Evolutionary conservation across 2,888 invertebrate species (phyloP).

Genomic region (Drosophila stalkeri): DNA sequence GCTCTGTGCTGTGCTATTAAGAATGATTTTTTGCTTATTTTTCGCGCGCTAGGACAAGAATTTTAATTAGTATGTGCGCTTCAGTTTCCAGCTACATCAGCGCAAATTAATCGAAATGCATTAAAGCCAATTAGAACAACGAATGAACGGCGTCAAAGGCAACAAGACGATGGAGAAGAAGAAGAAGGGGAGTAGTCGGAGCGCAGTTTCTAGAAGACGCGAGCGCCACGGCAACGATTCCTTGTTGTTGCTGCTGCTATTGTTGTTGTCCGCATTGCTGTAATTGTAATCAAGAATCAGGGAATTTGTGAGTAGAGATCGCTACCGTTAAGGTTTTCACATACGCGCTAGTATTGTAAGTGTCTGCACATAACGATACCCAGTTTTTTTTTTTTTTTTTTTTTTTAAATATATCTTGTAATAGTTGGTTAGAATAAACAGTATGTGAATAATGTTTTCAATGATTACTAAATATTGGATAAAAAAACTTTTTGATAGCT

Average conservation of each 20-base stretch:
- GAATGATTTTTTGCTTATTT: conserved; percentile 24
- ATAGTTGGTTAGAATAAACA: neutral
- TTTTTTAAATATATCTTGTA: neutral
- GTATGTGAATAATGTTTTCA: too few species aligned
- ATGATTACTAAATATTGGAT: too few species aligned
- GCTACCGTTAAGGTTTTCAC: conserved; percentile 23
- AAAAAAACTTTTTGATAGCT: too few species aligned
- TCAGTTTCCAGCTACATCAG: conserved; percentile 63
- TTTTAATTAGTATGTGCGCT: conserved; percentile 73
- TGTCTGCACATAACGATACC: conserved; percentile 8
- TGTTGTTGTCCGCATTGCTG: conserved; percentile 23
- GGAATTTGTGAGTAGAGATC: conserved; percentile 9
- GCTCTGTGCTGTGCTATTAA: conserved; percentile 7
- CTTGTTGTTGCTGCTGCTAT: conserved; percentile 12
- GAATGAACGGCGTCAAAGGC: conserved; percentile 13
- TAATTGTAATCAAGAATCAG: conserved; percentile 60
- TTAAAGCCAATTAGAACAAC: conserved; percentile 74
- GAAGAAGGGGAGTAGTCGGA: neutral
- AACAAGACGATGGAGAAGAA: neutral
- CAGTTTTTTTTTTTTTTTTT: neutral
- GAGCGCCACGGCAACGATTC: conserved; percentile 49
- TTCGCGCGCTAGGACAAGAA: conserved; percentile 51
- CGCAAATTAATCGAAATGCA: conserved; percentile 76
- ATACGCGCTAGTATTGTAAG: neutral
- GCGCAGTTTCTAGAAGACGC: conserved; percentile 12